phyloP scores from a whole-genome alignment of 2,888 invertebrate species.

The Melanophora roralis region DNA sequence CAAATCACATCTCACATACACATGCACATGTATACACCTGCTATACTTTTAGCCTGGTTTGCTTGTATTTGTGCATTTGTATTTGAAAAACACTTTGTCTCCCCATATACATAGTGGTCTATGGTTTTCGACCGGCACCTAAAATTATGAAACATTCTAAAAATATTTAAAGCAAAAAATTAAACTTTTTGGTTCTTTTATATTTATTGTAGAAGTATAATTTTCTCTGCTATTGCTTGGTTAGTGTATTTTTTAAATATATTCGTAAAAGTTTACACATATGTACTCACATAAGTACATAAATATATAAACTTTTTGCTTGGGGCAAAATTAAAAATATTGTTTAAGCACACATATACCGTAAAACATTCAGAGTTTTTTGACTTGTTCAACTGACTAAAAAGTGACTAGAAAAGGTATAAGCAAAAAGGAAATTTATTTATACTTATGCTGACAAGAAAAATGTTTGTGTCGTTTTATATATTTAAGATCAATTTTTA shows the following conservation, averaged over 20 bases:
- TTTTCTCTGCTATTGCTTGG: background rate
- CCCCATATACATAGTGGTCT: constrained; percentile 13
- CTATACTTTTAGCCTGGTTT: background rate
- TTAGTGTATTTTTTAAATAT: too few species aligned
- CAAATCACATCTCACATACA: constrained; percentile 22
- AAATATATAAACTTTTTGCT: background rate
- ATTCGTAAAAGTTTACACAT: background rate
- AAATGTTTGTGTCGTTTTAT: too few species aligned
- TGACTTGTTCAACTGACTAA: constrained; percentile 1
- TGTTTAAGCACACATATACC: background rate
- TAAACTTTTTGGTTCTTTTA: background rate
- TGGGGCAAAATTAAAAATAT: constrained; percentile 38
- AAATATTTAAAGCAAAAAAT: constrained; percentile 43
- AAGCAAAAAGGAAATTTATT: too few species aligned
- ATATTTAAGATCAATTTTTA: too few species aligned
- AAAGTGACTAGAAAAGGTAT: background rate
- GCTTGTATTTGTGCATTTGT: background rate
- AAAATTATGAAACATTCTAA: constrained; percentile 57
- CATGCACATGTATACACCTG: background rate
- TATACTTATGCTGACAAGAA: too few species aligned
- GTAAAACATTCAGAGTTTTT: constrained; percentile 26
- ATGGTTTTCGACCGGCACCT: constrained; percentile 51
- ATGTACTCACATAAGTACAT: background rate
- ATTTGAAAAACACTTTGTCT: constrained; percentile 10
- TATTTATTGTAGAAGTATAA: background rate